Evolutionary conservation across 2,888 invertebrate genomes (phyloP).

Genomic region (Lordiphosa andalusiaca): DNA sequence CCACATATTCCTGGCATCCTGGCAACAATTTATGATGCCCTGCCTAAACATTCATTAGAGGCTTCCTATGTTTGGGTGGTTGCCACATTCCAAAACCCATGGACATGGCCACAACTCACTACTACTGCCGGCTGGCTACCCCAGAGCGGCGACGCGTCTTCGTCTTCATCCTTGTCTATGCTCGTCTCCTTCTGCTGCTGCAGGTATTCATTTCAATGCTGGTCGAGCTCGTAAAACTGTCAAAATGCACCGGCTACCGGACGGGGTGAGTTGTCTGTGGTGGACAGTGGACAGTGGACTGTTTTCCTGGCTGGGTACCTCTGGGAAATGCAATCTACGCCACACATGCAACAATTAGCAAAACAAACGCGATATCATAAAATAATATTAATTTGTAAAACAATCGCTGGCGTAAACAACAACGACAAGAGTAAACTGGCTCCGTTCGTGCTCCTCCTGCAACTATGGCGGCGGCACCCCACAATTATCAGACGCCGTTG

Average conservation of each 20-base stretch:
- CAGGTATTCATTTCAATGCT: slow-evolving; percentile 73
- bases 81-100: slow-evolving; percentile 57
- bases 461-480: slow-evolving; percentile 44
- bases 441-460: neutral
- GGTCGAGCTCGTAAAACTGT: slow-evolving; percentile 74
- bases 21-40: slow-evolving; percentile 49
- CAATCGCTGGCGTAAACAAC: slow-evolving; percentile 73
- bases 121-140: slow-evolving; percentile 17
- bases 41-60: slow-evolving; percentile 63
- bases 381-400: slow-evolving; percentile 76
- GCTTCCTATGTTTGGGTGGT: slow-evolving; percentile 70
- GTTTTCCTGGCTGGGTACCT: neutral
- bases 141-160: slow-evolving; percentile 1
- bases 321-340: slow-evolving; percentile 70
- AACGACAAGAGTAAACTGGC: slow-evolving; percentile 49
- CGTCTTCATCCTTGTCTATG: slow-evolving; percentile 10
- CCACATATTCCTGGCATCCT: slow-evolving; percentile 1
- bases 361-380: slow-evolving; percentile 76
- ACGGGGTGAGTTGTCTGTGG: slow-evolving; percentile 41
- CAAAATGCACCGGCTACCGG: slow-evolving; percentile 74
- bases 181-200: slow-evolving; percentile 12
- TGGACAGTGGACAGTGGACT: slow-evolving; percentile 8
- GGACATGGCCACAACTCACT: slow-evolving; percentile 68
- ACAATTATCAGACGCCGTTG: slow-evolving; percentile 68
- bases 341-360: slow-evolving; percentile 76